phyloP scores from a whole-genome alignment of 2,888 invertebrate genomes.

The Invenusta paracnida region DNA sequence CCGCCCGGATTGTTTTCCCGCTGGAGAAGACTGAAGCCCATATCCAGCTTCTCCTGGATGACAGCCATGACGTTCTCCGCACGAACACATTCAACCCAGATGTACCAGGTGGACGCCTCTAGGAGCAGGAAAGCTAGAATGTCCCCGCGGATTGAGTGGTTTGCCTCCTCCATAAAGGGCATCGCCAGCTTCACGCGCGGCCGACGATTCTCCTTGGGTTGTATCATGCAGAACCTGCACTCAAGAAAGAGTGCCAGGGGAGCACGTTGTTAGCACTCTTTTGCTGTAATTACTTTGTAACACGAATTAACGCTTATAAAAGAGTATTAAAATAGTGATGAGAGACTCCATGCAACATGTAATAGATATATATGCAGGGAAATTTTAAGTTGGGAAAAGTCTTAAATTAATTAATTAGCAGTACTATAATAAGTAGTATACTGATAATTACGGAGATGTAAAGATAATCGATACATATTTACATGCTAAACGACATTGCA shows the following conservation, averaged over 20 bases:
- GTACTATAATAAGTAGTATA: no score
- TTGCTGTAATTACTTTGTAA: not conserved
- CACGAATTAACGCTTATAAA: constrained; percentile 21
- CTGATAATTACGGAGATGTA: no score
- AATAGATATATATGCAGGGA: no score
- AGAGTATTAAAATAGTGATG: no score
- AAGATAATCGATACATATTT: no score
- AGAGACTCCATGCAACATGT: no score
- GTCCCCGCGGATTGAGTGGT: not conserved
- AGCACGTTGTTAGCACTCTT: not conserved
- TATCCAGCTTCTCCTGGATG: not conserved
- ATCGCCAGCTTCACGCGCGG: not conserved
- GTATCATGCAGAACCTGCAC: not conserved
- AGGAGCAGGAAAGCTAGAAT: not conserved
- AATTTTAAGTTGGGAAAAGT: no score
- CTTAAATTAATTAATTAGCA: no score
- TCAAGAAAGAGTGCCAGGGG: not conserved
- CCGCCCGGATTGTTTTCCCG: no score
- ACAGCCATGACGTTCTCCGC: not conserved
- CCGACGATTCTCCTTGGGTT: not conserved
- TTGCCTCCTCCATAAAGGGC: not conserved
- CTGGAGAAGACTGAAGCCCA: no score
- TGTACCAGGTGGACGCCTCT: constrained; percentile 15
- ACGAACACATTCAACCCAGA: constrained; percentile 17
- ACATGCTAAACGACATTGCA: no score